phyloP scores from a whole-genome alignment of 2,888 invertebrate genomes.

The Acleris literana region DNA sequence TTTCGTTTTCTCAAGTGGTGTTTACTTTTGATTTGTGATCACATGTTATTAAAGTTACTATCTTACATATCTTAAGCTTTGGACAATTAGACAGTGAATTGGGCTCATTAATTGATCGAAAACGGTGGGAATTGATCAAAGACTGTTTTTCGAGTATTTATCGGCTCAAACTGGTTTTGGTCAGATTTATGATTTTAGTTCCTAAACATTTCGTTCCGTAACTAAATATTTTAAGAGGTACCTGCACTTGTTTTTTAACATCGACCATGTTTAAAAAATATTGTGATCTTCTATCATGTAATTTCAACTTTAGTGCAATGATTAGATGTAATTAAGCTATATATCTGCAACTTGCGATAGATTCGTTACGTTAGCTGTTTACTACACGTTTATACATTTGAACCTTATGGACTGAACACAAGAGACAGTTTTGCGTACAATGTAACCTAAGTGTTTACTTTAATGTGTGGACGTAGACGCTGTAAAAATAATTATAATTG shows the following conservation, averaged over 20 bases:
- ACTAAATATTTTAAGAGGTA: constrained; percentile 28
- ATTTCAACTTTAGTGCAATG: constrained; percentile 83
- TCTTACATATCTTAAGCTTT: constrained; percentile 63
- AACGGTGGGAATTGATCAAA: constrained; percentile 79
- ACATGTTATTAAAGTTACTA: constrained; percentile 56
- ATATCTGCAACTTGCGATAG: constrained; percentile 69
- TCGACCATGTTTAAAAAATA: constrained; percentile 43
- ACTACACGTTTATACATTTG: constrained; percentile 71
- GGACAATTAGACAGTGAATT: constrained; percentile 43
- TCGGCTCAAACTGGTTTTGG: constrained; percentile 30
- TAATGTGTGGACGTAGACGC: constrained; percentile 60
- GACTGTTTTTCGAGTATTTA: constrained; percentile 71
- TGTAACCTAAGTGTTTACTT: constrained; percentile 65
- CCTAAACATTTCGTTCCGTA: constrained; percentile 44
- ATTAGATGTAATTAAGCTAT: constrained; percentile 78
- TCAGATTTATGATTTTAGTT: constrained; percentile 52
- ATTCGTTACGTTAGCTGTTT: constrained; percentile 68
- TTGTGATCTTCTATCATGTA: constrained; percentile 74
- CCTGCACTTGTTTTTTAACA: constrained; percentile 19
- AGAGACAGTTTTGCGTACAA: constrained; percentile 70
- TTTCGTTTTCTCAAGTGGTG: constrained; percentile 54
- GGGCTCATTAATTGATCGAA: constrained; percentile 37
- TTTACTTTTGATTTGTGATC: constrained; percentile 52
- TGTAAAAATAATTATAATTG: constrained; percentile 70
- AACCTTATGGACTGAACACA: constrained; percentile 74